These are phyloP conservation scores for Wiebesia pumilae DNA, from an alignment of 1,140 invertebrate genomes.

Conservation along the genomic window DNA sequence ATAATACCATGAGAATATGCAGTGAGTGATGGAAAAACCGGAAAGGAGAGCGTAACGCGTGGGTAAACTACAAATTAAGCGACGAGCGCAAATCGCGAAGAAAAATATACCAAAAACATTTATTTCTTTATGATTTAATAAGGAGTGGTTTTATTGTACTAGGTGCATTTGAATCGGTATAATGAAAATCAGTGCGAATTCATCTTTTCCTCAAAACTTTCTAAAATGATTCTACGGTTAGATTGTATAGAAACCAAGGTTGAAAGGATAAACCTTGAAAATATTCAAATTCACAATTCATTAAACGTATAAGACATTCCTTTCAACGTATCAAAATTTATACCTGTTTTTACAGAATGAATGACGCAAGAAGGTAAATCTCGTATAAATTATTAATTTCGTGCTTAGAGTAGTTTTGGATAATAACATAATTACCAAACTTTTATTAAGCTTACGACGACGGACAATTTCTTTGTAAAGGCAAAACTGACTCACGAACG, in stretches of 20 bases:
- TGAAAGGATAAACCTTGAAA: conserved; percentile 19
- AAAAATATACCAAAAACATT: neutral
- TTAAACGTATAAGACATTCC: conserved; percentile 6
- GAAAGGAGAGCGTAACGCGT: neutral
- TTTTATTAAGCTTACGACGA: too few species aligned
- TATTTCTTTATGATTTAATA: too few species aligned
- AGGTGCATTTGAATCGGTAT: neutral
- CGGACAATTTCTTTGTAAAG: too few species aligned
- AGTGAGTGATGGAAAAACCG: neutral
- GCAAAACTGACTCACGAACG: too few species aligned
- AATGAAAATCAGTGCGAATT: neutral
- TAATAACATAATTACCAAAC: neutral
- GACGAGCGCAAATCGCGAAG: neutral
- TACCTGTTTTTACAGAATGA: neutral
- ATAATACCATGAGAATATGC: neutral
- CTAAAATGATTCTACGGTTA: neutral
- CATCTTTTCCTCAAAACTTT: neutral
- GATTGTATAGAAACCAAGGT: neutral
- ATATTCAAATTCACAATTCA: conserved; percentile 36
- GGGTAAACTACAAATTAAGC: neutral
- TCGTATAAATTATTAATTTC: neutral
- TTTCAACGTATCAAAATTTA: conserved; percentile 16
- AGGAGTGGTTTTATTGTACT: too few species aligned
- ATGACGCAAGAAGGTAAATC: neutral
- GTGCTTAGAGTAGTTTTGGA: neutral